Evolutionary conservation across 2,113 vertebrate genomes (phyloP).

Genomic region (Urocynchramus pylzowi): DNA sequence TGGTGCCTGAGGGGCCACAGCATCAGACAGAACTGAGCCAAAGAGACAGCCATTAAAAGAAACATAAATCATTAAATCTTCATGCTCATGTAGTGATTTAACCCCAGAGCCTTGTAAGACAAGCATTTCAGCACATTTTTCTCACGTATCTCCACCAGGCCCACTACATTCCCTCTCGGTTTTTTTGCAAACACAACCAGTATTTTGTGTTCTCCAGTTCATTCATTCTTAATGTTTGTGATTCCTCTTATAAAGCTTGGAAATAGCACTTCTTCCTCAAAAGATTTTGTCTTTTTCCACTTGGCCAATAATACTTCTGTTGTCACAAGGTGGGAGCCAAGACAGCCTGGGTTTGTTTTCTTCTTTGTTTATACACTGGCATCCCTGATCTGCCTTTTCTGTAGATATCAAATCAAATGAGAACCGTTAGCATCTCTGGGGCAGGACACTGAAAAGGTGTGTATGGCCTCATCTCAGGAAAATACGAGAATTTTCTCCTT

Average conservation of each 20-base stretch:
- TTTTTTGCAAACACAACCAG: background rate
- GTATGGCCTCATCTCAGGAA: background rate
- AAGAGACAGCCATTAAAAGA: background rate
- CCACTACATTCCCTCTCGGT: background rate
- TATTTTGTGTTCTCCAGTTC: background rate
- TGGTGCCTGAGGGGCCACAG: background rate
- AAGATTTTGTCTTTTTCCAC: conserved; percentile 20
- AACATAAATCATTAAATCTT: background rate
- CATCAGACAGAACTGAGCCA: background rate
- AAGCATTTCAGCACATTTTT: background rate
- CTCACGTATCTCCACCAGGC: background rate
- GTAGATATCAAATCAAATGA: background rate
- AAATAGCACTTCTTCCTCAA: conserved; percentile 1
- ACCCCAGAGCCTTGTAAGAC: background rate
- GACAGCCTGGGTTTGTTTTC: background rate
- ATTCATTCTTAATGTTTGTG: conserved; percentile 24
- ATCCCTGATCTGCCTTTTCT: background rate
- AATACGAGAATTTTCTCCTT: background rate
- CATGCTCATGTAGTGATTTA: background rate
- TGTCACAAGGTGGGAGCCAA: background rate
- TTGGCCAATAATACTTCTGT: background rate
- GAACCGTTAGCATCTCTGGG: background rate
- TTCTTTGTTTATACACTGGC: background rate
- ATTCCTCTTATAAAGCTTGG: background rate
- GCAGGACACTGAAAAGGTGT: background rate